Conservation (phyloP, 1,140 invertebrate species). For the Phenacoccus solenopsis region DNA sequence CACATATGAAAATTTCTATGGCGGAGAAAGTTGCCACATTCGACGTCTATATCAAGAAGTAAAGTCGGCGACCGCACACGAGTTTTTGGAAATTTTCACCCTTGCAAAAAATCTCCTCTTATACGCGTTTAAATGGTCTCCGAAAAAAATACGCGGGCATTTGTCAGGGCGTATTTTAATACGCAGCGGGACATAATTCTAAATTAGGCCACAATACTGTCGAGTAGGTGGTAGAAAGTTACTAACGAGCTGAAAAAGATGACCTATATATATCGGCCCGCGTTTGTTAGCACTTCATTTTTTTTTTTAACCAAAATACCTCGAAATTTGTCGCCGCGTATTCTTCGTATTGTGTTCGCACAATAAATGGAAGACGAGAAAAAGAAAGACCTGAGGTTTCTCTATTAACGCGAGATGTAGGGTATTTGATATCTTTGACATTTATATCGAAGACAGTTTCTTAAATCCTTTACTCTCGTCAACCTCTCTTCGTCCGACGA, state of each 20-base stretch:
- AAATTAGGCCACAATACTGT: neutral
- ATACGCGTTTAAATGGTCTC: neutral
- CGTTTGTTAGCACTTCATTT: too few species aligned
- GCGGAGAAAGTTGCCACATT: neutral
- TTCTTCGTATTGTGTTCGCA: neutral
- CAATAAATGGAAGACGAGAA: neutral
- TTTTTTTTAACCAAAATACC: neutral
- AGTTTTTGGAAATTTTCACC: neutral
- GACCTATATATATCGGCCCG: constrained; percentile 2
- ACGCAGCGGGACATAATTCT: neutral
- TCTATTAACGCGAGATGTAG: too few species aligned
- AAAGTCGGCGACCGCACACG: neutral
- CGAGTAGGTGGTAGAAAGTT: neutral
- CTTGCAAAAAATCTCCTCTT: neutral
- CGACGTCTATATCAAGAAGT: neutral
- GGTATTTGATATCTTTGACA: too few species aligned
- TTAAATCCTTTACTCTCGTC: neutral
- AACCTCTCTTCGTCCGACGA: neutral
- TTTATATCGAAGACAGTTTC: neutral
- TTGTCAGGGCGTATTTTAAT: neutral
- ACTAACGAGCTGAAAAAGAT: neutral
- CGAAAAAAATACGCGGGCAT: neutral
- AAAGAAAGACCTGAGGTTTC: neutral
- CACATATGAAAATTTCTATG: neutral
- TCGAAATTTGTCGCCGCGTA: neutral